Evolutionary conservation across 2,888 invertebrate species (phyloP).

Genomic region (Trissolcus japonicus): DNA sequence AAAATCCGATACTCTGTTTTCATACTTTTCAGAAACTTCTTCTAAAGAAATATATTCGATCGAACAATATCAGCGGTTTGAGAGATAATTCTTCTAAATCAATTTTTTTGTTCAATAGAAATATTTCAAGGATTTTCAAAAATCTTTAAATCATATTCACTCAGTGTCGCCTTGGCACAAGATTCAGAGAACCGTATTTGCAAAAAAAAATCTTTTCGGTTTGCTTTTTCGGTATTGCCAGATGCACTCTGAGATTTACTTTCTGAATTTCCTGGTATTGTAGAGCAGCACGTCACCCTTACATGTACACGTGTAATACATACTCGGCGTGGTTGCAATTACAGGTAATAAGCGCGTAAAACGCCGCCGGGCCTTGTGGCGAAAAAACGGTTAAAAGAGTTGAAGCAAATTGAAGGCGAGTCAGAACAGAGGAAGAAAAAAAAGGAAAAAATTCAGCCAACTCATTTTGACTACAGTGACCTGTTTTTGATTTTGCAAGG

Average conservation of each 20-base stretch:
- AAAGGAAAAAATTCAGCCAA: conserved; percentile 17
- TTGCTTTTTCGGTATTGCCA: conserved; percentile 39
- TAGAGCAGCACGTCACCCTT: conserved; percentile 53
- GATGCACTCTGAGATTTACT: conserved; percentile 51
- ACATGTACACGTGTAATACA: conserved; percentile 52
- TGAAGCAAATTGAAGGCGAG: conserved; percentile 52
- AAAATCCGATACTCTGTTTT: conserved; percentile 55
- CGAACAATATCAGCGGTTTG: neutral
- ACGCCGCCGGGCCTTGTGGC: conserved; percentile 52
- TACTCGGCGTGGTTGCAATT: conserved; percentile 55
- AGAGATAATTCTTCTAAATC: neutral
- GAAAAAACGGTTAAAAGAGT: conserved; percentile 47
- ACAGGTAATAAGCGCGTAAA: conserved; percentile 52
- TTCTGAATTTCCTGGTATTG: conserved; percentile 57
- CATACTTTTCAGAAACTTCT: conserved; percentile 29
- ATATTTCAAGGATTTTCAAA: too few species aligned
- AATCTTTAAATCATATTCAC: too few species aligned
- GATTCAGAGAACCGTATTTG: conserved; percentile 28
- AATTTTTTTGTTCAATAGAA: too few species aligned
- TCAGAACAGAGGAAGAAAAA: conserved; percentile 19
- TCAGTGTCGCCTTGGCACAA: too few species aligned
- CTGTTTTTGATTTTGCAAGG: conserved; percentile 46
- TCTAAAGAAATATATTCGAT: conserved; percentile 11
- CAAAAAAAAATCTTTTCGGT: conserved; percentile 36
- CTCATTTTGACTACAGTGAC: conserved; percentile 41